phyloP scores from a whole-genome alignment of 2,797 vertebrate genomes.

The Geotria australis region DNA sequence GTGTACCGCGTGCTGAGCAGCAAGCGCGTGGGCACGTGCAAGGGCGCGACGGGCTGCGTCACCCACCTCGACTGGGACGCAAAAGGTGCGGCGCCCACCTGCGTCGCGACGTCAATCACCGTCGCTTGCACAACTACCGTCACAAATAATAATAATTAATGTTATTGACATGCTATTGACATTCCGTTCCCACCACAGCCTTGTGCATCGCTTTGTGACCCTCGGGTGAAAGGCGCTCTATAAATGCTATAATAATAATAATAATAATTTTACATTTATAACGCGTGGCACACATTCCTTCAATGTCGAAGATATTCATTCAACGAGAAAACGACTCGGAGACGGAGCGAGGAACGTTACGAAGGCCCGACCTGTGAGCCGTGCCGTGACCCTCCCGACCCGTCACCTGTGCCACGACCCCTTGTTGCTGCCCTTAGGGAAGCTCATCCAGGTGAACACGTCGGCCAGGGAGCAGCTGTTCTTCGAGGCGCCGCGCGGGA shows the following conservation, averaged over 20 bases:
- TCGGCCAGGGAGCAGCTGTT: slow-evolving; percentile 79
- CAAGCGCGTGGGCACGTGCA: slow-evolving; percentile 82
- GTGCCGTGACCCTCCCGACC: not conserved
- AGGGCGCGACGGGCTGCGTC: slow-evolving; percentile 58
- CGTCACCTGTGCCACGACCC: too few relatives aligned
- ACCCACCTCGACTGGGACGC: slow-evolving; percentile 89
- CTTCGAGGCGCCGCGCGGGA: slow-evolving; percentile 82
- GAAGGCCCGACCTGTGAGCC: too few relatives aligned
- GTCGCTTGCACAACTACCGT: not conserved
- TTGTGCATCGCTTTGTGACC: too few relatives aligned
- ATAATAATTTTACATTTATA: too few relatives aligned
- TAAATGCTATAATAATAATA: too few relatives aligned
- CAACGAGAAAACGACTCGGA: too few relatives aligned
- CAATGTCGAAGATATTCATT: too few relatives aligned
- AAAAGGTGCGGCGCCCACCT: slow-evolving; percentile 21
- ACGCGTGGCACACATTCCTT: too few relatives aligned
- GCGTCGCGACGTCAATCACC: not conserved
- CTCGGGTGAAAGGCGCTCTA: too few relatives aligned
- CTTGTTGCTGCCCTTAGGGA: slow-evolving; percentile 36
- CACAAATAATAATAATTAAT: not conserved
- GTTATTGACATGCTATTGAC: too few relatives aligned
- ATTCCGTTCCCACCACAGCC: too few relatives aligned
- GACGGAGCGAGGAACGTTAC: too few relatives aligned
- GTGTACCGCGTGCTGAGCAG: slow-evolving; percentile 85
- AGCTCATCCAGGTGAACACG: slow-evolving; percentile 79